Conservation (phyloP, 2,113 vertebrate species). For the Telmatochromis bifrenatus region DNA sequence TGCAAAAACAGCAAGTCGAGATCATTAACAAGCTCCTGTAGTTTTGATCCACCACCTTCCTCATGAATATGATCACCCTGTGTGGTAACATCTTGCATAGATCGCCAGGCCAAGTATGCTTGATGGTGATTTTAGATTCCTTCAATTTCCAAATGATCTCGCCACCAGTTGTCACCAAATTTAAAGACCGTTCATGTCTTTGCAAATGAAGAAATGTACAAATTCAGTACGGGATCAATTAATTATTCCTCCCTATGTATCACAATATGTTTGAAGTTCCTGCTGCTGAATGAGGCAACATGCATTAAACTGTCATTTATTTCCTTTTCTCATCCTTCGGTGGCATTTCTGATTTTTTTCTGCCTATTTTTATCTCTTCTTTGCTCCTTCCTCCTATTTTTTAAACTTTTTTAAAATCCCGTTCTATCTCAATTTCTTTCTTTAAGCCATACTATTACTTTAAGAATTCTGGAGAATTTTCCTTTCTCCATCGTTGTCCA, state of each 20-base stretch:
- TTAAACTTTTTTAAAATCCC: not conserved
- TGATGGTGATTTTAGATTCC: not conserved
- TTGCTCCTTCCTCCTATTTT: not conserved
- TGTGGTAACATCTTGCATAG: not conserved
- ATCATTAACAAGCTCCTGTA: not conserved
- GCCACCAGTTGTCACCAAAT: not conserved
- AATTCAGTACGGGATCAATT: accelerated
- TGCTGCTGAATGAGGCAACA: not conserved
- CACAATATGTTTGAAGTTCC: not conserved
- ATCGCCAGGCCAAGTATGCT: not conserved
- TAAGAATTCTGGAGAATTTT: not conserved
- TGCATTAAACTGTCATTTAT: not conserved
- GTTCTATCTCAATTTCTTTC: not conserved
- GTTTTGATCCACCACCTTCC: not conserved
- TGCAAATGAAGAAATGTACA: not conserved
- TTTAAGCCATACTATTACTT: not conserved
- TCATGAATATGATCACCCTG: not conserved
- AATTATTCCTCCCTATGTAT: accelerated
- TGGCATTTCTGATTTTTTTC: not conserved
- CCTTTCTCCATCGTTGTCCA: not conserved
- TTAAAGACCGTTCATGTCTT: not conserved
- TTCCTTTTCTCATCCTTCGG: not conserved
- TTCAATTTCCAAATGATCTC: not conserved
- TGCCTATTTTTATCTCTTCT: not conserved
- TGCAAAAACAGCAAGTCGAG: not conserved